phyloP scores from a whole-genome alignment of 2,797 vertebrate genomes.

The Potorous gilbertii region DNA sequence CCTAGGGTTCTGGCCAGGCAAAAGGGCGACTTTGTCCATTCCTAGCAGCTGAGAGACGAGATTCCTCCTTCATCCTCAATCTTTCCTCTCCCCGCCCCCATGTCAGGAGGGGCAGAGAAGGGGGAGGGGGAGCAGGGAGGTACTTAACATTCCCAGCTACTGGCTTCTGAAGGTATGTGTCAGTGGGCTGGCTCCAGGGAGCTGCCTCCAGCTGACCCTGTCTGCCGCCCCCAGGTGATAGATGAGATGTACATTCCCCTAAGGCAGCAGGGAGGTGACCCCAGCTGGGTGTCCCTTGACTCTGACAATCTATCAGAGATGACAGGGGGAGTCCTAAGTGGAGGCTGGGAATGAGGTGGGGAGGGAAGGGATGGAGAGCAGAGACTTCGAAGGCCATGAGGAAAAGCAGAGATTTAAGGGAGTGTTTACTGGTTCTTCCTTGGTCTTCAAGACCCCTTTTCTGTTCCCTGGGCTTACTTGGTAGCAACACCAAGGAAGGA shows the following conservation, averaged over 20 bases:
- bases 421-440: not conserved
- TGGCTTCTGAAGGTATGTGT: not conserved
- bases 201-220: not conserved
- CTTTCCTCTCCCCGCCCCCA: not conserved
- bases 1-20: not conserved
- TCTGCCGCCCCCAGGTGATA: not conserved
- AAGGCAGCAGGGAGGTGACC: slow-evolving; percentile 11
- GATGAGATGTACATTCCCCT: not conserved
- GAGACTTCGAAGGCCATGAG: not conserved
- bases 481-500: not conserved
- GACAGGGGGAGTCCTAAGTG: not conserved
- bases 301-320: not conserved
- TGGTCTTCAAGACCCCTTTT: not conserved
- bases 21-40: not conserved
- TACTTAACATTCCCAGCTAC: not conserved
- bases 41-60: not conserved
- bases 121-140: too few relatives aligned
- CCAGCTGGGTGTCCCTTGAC: not conserved
- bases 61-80: not conserved
- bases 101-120: not conserved
- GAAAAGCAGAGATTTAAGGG: not conserved
- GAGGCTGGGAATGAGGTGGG: rapidly evolving
- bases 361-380: not conserved
- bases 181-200: not conserved
- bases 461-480: not conserved